Evolutionary conservation across 30 jellyfish, hydroid and myxozoan genomes (phyloP).

Genomic region (Clytia hemisphaerica): DNA sequence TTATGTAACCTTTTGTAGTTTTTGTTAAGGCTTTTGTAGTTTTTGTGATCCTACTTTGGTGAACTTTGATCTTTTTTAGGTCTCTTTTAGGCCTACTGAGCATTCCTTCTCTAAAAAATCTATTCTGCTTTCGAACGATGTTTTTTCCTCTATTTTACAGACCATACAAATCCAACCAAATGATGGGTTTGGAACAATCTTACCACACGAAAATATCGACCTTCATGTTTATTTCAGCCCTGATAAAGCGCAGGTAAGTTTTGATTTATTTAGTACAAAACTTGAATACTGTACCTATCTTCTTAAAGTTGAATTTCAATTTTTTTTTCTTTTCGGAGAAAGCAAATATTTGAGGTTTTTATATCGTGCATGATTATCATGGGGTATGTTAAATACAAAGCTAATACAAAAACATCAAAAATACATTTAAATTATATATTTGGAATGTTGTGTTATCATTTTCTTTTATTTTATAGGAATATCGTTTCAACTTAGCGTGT

Average conservation of each 20-base stretch:
- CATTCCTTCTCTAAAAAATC: no score
- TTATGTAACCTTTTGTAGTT: no score
- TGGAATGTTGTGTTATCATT: background rate
- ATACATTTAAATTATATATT: no score
- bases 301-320: no score
- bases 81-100: no score
- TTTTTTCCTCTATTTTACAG: slow-evolving; percentile 21
- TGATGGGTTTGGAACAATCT: slow-evolving; percentile 92
- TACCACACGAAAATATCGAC: slow-evolving; percentile 68
- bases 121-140: background rate
- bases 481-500: slow-evolving; percentile 58
- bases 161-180: slow-evolving; percentile 82
- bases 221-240: slow-evolving; percentile 69
- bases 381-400: background rate
- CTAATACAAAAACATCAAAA: background rate
- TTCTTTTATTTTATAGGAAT: slow-evolving; percentile 42
- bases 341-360: background rate
- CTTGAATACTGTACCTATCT: background rate
- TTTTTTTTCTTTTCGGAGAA: no score
- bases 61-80: background rate
- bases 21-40: no score
- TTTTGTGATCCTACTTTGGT: background rate
- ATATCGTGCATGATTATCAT: background rate
- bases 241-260: slow-evolving; percentile 71
- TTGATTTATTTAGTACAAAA: background rate